Evolutionary conservation across 2,113 vertebrate genomes (phyloP), one percentile per base, ranked within the genome.

Genomic region (Hypocryptadius cinnamomeus): DNA sequence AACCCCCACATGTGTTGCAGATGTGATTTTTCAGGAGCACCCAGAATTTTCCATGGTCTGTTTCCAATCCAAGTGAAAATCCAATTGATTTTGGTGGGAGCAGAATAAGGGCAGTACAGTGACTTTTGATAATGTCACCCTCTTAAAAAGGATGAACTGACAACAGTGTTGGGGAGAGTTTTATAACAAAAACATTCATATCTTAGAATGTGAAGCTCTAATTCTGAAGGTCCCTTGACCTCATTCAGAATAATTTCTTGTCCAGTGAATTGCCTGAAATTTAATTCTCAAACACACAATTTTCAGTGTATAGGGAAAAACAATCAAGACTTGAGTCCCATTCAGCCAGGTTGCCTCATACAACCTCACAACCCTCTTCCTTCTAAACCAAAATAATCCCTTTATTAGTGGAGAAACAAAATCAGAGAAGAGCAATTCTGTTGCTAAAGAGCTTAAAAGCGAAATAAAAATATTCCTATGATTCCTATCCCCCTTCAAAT

Each of bases 1-100:
- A 57, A 33, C 1, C 4, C 33, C 24, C 22, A 14, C 0, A 22
- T 3, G 20, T 3, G 1, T 24, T 57, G 9, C 16, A 40, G 63
- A 48, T 39, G 31, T n/a, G 42, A 27, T 51, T 81, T 70, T 79
- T 37, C 27, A 56, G 47, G 27, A 66, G 10, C 0, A 1, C 5
- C 11, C 70, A 28, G 21, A 9, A 11, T 54, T 87, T 76, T 47
- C 44, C 56, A 42, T 31, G 31, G 2, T 64, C 35, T 78, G 13
- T 13, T 65, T 56, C 11, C 23, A 37, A 54, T 44, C n/a, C 68
- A 45, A 37, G 8, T 15, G 17, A 69, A 64, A 85, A 39, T 8
- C 1, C 11, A 21, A 1, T 12, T 68, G 40, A 33, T 45, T 89
- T 42, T 57, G 57, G 42, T 16, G 39, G 60, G 51, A 63, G 37